Conservation (phyloP, 53 echinoderm and acorn worm genomes). For the Antedon mediterranea region DNA sequence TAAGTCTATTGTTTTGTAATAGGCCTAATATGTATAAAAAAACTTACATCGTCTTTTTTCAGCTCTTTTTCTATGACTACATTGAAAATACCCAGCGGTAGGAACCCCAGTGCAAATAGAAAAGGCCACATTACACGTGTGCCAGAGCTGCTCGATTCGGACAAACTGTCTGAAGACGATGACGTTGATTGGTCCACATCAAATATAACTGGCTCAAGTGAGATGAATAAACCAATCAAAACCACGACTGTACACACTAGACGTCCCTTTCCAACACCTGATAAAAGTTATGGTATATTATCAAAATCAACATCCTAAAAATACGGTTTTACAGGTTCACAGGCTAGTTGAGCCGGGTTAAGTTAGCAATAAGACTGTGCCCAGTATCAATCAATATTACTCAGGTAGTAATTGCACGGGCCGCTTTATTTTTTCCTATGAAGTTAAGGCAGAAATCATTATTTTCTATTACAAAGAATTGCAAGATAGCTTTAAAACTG, state of each 20-base stretch:
- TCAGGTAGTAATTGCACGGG: too few relatives aligned
- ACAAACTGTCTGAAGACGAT: constrained; percentile 9
- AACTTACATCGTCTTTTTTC: constrained; percentile 65
- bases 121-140: constrained; percentile 54
- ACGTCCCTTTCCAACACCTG: constrained; percentile 64
- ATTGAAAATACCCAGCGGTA: constrained; percentile 76
- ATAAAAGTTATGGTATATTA: background rate
- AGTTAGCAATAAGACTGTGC: too few relatives aligned
- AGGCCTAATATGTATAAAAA: too few relatives aligned
- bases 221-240: constrained; percentile 73
- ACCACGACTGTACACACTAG: constrained; percentile 76
- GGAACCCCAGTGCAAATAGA: constrained; percentile 68
- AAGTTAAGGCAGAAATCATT: too few relatives aligned
- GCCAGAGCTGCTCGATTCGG: background rate
- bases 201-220: constrained; percentile 85
- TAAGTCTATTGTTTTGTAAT: background rate
- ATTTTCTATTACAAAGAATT: too few relatives aligned
- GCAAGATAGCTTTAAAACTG: too few relatives aligned
- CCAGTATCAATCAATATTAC: too few relatives aligned
- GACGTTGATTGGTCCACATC: constrained; percentile 22
- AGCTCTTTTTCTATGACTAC: constrained; percentile 59
- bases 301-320: too few relatives aligned
- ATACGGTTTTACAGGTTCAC: too few relatives aligned
- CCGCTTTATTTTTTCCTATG: too few relatives aligned
- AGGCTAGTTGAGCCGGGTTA: too few relatives aligned